Evolutionary conservation across 1,140 invertebrate species (phyloP).

Genomic region (Alviniconcha marisindica): DNA sequence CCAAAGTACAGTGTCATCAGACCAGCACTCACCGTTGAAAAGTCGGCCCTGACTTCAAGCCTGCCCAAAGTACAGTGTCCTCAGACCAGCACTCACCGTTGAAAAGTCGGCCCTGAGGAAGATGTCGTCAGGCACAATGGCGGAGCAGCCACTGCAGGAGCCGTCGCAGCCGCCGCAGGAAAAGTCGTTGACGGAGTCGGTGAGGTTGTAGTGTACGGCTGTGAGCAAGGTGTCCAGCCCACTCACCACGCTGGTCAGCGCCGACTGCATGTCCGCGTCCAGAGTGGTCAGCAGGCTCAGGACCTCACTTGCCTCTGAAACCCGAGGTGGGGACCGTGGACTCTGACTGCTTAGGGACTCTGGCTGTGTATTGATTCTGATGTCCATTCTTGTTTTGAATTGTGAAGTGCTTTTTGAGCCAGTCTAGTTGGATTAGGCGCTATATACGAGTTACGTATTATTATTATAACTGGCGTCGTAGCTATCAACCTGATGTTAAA

Average conservation of each 20-base stretch:
- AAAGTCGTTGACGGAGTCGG: background rate
- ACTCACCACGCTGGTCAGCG: background rate
- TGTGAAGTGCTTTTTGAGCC: too few relatives aligned
- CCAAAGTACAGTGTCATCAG: too few relatives aligned
- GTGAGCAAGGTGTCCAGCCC: background rate
- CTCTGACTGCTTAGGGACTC: too few relatives aligned
- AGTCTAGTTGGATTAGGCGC: too few relatives aligned
- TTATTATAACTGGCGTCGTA: too few relatives aligned
- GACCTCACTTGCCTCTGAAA: conserved; percentile 4
- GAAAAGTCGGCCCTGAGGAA: conserved; percentile 15
- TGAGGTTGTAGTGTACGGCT: conserved; percentile 24
- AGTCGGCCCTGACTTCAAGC: too few relatives aligned
- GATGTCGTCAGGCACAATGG: conserved; percentile 34
- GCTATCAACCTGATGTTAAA: too few relatives aligned
- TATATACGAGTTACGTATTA: too few relatives aligned
- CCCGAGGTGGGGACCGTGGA: background rate
- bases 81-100: background rate
- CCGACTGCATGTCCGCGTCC: background rate
- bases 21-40: too few relatives aligned
- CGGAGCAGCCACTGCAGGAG: conserved; percentile 22
- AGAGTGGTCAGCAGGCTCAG: background rate
- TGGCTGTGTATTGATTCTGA: too few relatives aligned
- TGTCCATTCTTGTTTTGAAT: too few relatives aligned
- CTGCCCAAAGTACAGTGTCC: too few relatives aligned
- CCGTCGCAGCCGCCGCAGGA: conserved; percentile 30